Base-by-base conservation (phyloP, 2,113 vertebrate genomes). In the Lasiurus borealis region DNA sequence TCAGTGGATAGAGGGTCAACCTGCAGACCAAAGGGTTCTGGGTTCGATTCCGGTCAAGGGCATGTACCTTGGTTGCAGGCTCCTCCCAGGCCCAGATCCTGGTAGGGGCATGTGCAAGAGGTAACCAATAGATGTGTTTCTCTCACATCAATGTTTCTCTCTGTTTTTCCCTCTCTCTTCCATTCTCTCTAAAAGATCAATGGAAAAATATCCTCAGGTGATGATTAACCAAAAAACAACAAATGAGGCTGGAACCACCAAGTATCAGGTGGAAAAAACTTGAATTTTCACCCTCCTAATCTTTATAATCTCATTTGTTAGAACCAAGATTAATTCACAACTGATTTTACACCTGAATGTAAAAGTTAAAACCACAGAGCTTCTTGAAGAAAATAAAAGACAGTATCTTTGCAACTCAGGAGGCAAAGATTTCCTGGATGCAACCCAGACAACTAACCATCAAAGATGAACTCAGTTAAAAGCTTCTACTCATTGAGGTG, bases 321-420 rank as follows among this genome's bases (percentile, higher is more conserved):
- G 7, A 21, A 11, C 25, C 12, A 69, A 69, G 27, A 36, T n/a
- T 46, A 57, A 84, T 23, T 76, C 59, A 66, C 80, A 48, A 40
- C 0, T 59, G 48, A 69, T 69, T n/a, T 48, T 59, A 84, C 69
- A 36, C 25, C 48, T 40, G 46, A 14, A 84, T 7, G 36, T 23
- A 69, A 69, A 94, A 59, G 48, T 80, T 57, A 46, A 84, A 94
- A 68, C 78, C 59, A 83, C 71, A 76, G 10, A 69, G 69, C 23
- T 84, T 89, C 57, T 64, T 25, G 19, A n/a, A 5, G 10, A 75
- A 93, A 83, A 69, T 2, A 16, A 40, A 21, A 44, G 77, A 83
- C 57, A 48, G 27, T 12, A 75, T 34, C 29, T 64, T 40, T 64
- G 57, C 44, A 36, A 76, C 44, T 93, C n/a, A 1, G 31, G 50